Evolutionary conservation across 2,888 invertebrate species (phyloP).

Genomic region (Camponotus fellah): DNA sequence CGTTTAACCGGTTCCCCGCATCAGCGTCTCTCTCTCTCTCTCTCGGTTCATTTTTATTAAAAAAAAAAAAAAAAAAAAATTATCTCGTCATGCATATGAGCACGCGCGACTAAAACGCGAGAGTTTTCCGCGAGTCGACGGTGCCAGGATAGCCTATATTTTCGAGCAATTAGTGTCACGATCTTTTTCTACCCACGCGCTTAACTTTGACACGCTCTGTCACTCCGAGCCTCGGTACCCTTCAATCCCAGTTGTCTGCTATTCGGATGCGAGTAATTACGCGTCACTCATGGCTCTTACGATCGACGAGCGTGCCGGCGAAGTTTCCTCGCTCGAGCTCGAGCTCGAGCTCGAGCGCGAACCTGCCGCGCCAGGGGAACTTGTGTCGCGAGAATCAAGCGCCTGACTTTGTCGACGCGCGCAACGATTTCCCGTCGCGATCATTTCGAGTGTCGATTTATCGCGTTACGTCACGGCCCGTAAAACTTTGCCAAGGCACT

Average conservation of each 20-base stretch:
- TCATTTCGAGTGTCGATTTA: slow-evolving; percentile 54
- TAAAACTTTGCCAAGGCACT: slow-evolving; percentile 7
- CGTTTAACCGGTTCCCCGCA: slow-evolving; percentile 31
- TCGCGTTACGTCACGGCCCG: slow-evolving; percentile 14
- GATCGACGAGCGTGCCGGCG: slow-evolving; percentile 75
- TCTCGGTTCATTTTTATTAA: slow-evolving; percentile 14
- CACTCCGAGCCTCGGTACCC: slow-evolving; percentile 75
- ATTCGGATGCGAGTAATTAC: slow-evolving; percentile 79
- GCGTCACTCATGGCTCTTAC: slow-evolving; percentile 78
- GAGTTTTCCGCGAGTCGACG: slow-evolving; percentile 64
- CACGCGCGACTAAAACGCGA: slow-evolving; percentile 43
- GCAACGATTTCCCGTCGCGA: slow-evolving; percentile 40
- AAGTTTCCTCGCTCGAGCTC: slow-evolving; percentile 73
- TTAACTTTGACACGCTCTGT: slow-evolving; percentile 77
- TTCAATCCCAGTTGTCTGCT: slow-evolving; percentile 77
- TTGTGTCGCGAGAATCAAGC: slow-evolving; percentile 67
- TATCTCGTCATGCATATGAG: slow-evolving; percentile 29
- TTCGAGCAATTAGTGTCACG: slow-evolving; percentile 78
- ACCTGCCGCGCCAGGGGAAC: slow-evolving; percentile 59
- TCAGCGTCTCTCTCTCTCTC: background rate
- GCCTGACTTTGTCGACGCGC: slow-evolving; percentile 50
- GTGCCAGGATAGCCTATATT: slow-evolving; percentile 68
- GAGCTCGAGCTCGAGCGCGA: slow-evolving; percentile 50
- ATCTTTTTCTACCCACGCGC: slow-evolving; percentile 74
- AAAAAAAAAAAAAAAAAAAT: background rate